phyloP scores from a whole-genome alignment of 37 sponge, comb jelly and placozoan genomes.

The Crambe crambe region DNA sequence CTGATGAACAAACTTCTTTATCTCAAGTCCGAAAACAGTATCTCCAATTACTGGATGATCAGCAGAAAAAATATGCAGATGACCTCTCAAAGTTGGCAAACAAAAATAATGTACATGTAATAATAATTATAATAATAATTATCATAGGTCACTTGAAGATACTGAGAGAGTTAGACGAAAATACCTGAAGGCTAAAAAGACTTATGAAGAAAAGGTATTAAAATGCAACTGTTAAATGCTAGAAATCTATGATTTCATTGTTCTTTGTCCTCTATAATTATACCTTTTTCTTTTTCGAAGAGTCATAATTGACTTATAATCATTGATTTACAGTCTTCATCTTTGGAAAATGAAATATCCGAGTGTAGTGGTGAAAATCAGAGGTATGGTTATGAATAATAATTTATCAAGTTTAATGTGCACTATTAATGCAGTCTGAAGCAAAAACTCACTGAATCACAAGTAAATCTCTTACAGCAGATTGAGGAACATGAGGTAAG shows the following conservation, averaged over 20 bases:
- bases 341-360: constrained; percentile 24
- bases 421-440: constrained; percentile 8
- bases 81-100: constrained; percentile 38
- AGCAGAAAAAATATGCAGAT: constrained; percentile 48
- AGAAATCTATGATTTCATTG: too few species aligned
- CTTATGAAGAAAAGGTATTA: constrained; percentile 32
- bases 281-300: background rate
- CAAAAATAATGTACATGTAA: background rate
- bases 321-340: constrained; percentile 4
- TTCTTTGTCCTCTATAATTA: too few species aligned
- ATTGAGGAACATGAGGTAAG: constrained; percentile 34
- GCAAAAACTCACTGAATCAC: constrained; percentile 11
- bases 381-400: background rate
- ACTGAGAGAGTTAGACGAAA: constrained; percentile 55
- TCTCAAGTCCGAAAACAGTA: constrained; percentile 60
- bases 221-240: too few species aligned
- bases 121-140: background rate
- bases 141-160: constrained; percentile 46
- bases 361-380: constrained; percentile 20
- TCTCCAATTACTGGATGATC: constrained; percentile 47
- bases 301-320: background rate
- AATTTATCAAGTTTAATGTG: background rate
- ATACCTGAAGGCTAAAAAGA: constrained; percentile 37
- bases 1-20: constrained; percentile 46
- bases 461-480: constrained; percentile 2